Conservation (phyloP, 1,140 invertebrate genomes). For the Aleiodes sp. region DNA sequence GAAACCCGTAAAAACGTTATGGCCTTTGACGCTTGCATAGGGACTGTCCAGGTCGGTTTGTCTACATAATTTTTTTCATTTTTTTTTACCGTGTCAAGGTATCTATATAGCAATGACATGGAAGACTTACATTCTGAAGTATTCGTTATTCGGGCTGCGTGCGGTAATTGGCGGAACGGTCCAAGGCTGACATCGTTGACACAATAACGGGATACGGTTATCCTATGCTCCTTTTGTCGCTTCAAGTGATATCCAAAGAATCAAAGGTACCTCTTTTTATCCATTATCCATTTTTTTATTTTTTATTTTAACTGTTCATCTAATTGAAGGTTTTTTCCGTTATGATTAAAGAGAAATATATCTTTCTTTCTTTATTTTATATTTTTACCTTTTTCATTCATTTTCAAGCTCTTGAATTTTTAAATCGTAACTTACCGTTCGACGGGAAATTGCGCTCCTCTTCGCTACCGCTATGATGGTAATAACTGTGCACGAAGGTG, state of each 20-base stretch:
- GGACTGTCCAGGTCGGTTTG: not conserved
- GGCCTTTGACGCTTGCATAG: no score
- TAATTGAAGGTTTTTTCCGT: not conserved
- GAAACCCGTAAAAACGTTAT: no score
- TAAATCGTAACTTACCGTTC: conserved; percentile 4
- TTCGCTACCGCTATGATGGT: not conserved
- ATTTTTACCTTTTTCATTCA: no score
- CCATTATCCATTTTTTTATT: not conserved
- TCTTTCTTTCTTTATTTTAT: no score
- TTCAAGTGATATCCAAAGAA: not conserved
- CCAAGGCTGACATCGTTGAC: conserved; percentile 33
- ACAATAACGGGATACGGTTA: conserved; percentile 27
- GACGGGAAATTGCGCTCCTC: not conserved
- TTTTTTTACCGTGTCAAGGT: conserved; percentile 31
- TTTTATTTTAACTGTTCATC: conserved; percentile 10
- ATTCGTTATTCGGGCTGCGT: conserved; percentile 36
- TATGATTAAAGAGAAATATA: not conserved
- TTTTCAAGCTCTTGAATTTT: not conserved
- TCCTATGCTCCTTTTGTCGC: conserved; percentile 14
- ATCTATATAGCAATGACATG: conserved; percentile 32
- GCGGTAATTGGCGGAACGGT: conserved; percentile 34
- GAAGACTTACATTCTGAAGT: conserved; percentile 22
- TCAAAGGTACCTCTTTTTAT: not conserved
- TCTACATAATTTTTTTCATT: not conserved
- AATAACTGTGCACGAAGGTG: not conserved